Evolutionary conservation across 64 coral and sea anemone genomes (phyloP), one percentile per base, ranked within the genome.

Genomic region (Exaiptasia diaphana): DNA sequence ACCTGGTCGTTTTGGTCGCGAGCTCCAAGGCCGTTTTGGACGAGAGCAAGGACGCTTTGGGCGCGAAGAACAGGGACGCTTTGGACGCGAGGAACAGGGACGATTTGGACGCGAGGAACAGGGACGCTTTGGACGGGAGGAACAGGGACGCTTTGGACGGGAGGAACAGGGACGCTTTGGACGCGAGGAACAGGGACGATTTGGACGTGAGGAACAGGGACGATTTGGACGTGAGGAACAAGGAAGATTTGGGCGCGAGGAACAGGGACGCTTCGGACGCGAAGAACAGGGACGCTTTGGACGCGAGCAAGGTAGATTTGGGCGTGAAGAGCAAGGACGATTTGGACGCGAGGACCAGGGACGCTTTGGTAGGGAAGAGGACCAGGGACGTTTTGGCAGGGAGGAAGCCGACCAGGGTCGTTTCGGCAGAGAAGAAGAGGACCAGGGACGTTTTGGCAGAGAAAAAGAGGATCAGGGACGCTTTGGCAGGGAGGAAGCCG

Each of bases 1-100:
- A 17, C 82, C 82, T 48, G 84, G 84, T 28, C 56, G 84, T 12
- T 87, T 77, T 54, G 84, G 84, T 33, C 74, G 84, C 31, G 75
- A 71, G 10, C 40, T 72, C 11, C 67, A 73, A 73, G 81, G 81
- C 10, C 67, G 50, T 4, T 84, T 84, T 29, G 76, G 76, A 22
- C 11, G 43, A 22, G 62, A 82, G 20, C 73, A 76, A 35, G 73
- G 73, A 14, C 73, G 73, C 23, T 76, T 76, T 24, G 81, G 81
- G 8, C 43, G 81, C 15, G 46, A 41, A n/a, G 37, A 57, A 7
- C 81, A 70, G n/a, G 81, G 81, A 22, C 67, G 81, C 4, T 84
- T 84, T 38, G 80, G 80, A 14, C 63, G 78, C 28, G 78, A 81
- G 18, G 57, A 68, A 12, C 78, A 84, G 62, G 79, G 79, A 3